phyloP scores from a whole-genome alignment of 1,140 invertebrate species.

The Drosophila murphyi region DNA sequence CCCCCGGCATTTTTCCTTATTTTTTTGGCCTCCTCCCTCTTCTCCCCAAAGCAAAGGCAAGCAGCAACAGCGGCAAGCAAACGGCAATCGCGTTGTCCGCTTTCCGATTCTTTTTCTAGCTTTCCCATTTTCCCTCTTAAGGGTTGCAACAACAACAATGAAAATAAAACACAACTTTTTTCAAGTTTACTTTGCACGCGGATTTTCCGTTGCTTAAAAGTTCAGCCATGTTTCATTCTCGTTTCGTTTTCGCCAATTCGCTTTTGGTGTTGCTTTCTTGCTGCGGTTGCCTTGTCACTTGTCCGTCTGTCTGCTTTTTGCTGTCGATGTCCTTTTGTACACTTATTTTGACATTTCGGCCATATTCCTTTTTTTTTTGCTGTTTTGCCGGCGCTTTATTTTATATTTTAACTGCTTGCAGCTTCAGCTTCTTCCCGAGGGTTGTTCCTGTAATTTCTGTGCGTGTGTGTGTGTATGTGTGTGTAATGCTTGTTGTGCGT shows the following conservation, averaged over 20 bases:
- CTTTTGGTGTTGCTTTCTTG: constrained; percentile 8
- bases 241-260: constrained; percentile 33
- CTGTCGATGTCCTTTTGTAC: constrained; percentile 25
- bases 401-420: neutral
- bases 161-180: constrained; percentile 51
- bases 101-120: constrained; percentile 29
- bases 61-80: constrained; percentile 24
- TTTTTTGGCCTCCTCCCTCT: neutral
- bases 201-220: constrained; percentile 5
- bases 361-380: constrained; percentile 47
- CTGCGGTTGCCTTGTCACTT: constrained; percentile 11
- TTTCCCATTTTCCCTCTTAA: constrained; percentile 43
- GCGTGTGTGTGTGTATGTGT: neutral
- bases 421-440: constrained; percentile 47
- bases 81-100: constrained; percentile 9
- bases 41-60: constrained; percentile 71
- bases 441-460: constrained; percentile 46
- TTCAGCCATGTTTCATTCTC: constrained; percentile 30
- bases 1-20: constrained; percentile 42
- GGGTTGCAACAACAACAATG: constrained; percentile 38
- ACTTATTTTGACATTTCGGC: constrained; percentile 56
- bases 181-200: constrained; percentile 73
- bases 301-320: constrained; percentile 10
- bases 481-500: neutral
- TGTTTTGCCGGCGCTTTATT: constrained; percentile 69